Conservation (phyloP, 2,113 vertebrate species). For the Thermophis baileyi region DNA sequence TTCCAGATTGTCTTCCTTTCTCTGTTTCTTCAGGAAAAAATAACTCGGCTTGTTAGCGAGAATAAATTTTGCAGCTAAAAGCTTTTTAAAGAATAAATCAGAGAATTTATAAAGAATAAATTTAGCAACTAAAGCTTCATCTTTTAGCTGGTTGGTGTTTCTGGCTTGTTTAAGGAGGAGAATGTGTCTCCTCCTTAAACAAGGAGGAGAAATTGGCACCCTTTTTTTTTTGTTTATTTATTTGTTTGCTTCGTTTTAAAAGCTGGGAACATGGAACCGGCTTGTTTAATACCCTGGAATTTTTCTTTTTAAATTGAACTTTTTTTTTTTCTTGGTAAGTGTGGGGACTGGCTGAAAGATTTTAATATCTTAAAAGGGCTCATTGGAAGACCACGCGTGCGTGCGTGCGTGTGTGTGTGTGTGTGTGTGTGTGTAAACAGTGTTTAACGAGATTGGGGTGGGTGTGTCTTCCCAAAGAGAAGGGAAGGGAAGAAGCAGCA, state of each 20-base stretch:
- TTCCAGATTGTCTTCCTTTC: not conserved
- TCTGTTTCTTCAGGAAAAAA: not conserved
- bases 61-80: conserved; percentile 46
- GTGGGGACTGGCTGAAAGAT: not conserved
- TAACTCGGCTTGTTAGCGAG: conserved; percentile 37
- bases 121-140: conserved; percentile 46
- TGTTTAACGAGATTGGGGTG: not conserved
- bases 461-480: not conserved
- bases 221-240: not conserved
- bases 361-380: not conserved
- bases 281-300: not conserved
- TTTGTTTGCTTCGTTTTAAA: not conserved
- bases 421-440: not conserved
- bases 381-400: not conserved
- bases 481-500: not conserved
- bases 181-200: too few relatives aligned
- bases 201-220: not conserved
- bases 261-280: not conserved
- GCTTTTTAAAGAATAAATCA: not conserved
- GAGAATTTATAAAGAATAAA: conserved; percentile 24
- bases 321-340: not conserved
- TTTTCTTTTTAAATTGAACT: not conserved
- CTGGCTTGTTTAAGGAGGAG: not conserved
- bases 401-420: too few relatives aligned
- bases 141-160: conserved; percentile 29